phyloP scores from a whole-genome alignment of 2,113 vertebrate genomes.

The Camelus dromedarius region DNA sequence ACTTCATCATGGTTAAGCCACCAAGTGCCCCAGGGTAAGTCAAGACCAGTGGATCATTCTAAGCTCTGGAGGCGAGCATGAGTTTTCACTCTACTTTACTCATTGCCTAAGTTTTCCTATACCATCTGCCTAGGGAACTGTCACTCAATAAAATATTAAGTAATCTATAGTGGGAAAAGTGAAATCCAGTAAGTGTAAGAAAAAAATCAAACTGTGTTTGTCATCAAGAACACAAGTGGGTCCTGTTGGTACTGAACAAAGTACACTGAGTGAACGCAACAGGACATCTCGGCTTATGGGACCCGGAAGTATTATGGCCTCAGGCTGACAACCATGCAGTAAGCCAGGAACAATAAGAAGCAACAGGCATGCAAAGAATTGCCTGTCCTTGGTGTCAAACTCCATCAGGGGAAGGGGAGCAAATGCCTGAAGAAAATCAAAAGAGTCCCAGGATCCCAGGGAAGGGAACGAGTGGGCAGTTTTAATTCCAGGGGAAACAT shows the following conservation, averaged over 20 bases:
- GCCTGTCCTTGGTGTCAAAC: neutral
- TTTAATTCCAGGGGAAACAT: neutral
- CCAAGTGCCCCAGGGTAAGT: neutral
- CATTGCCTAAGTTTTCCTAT: neutral
- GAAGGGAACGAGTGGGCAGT: neutral
- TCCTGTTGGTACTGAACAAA: neutral
- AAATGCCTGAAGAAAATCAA: neutral
- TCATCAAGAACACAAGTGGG: neutral
- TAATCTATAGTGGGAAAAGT: neutral
- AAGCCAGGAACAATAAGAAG: neutral
- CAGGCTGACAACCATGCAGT: neutral
- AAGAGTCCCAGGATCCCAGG: neutral
- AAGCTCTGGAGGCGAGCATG: neutral
- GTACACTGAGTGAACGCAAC: neutral
- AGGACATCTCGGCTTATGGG: neutral
- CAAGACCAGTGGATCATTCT: neutral
- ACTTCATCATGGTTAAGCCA: neutral
- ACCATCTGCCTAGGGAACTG: neutral
- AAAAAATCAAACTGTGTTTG: neutral
- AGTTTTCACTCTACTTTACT: neutral
- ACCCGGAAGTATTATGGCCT: neutral
- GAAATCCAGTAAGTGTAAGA: neutral
- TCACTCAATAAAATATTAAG: neutral
- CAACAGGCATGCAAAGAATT: neutral
- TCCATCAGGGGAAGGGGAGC: rapidly evolving